A percentile compares a stretch with the other conserved stretches of the same genome.
phyloP scores from a whole-genome alignment of 2,888 invertebrate species.

The Zaprionus bogoriensis region DNA sequence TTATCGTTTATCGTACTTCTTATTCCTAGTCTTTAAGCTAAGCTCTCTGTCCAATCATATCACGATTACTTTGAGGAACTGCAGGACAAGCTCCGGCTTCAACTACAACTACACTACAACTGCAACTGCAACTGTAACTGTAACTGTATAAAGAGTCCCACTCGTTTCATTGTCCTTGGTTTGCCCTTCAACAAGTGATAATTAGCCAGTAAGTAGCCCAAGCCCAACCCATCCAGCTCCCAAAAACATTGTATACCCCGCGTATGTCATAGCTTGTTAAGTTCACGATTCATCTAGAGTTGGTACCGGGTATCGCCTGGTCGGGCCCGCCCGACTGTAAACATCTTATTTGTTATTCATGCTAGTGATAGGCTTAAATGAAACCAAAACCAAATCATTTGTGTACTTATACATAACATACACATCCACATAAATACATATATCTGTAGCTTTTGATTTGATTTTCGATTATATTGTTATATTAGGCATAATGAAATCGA shows the following conservation, averaged over 20 bases:
- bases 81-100: too few species aligned
- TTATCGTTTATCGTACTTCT: constrained; percentile 22
- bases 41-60: constrained; percentile 60
- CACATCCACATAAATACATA: constrained; percentile 3
- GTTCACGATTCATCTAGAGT: constrained; percentile 1
- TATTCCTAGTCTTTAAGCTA: constrained; percentile 52
- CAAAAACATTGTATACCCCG: constrained; percentile 3
- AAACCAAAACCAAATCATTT: constrained; percentile 27
- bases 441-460: constrained; percentile 44
- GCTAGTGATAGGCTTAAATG: constrained; percentile 71
- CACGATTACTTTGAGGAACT: constrained; percentile 40
- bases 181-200: constrained; percentile 46
- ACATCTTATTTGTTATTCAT: constrained; percentile 64
- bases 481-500: constrained; percentile 26
- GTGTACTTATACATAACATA: constrained; percentile 2
- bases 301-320: constrained; percentile 34
- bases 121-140: constrained; percentile 24
- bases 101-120: too few species aligned
- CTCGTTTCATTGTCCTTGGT: constrained; percentile 21
- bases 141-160: constrained; percentile 37
- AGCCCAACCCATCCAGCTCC: background rate
- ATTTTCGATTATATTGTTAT: constrained; percentile 36
- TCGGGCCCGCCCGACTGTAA: constrained; percentile 39
- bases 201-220: constrained; percentile 45
- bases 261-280: background rate